These are phyloP conservation scores for Schizopygopsis malacanthus DNA, from an alignment of 2,797 vertebrate species.

Conservation along the genomic window DNA sequence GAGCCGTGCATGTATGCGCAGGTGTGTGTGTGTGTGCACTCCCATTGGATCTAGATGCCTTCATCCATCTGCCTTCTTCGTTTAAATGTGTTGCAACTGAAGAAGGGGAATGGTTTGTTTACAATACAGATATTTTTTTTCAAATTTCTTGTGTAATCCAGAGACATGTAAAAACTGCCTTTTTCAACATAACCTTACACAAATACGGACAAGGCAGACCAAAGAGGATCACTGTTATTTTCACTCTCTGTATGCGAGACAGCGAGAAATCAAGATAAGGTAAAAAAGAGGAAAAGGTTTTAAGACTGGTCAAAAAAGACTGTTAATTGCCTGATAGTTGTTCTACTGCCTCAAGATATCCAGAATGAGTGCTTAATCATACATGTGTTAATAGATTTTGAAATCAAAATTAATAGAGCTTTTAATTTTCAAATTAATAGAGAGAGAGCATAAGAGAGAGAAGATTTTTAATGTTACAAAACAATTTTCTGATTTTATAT, in stretches of 20 bases:
- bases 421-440: too few species aligned
- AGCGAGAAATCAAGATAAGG: not conserved
- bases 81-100: not conserved
- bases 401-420: too few species aligned
- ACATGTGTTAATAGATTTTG: not conserved
- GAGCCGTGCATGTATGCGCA: not conserved
- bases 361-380: not conserved
- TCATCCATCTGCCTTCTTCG: constrained; percentile 4
- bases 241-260: not conserved
- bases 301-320: constrained; percentile 13
- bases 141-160: not conserved
- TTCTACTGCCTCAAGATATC: constrained; percentile 8
- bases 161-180: not conserved
- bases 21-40: constrained; percentile 5
- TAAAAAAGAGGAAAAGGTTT: not conserved
- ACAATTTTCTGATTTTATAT: not conserved
- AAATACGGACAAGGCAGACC: not conserved
- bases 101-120: constrained; percentile 19
- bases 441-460: too few species aligned
- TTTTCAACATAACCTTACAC: not conserved
- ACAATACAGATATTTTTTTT: not conserved
- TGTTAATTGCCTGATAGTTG: constrained; percentile 2
- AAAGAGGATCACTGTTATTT: not conserved
- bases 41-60: constrained; percentile 3
- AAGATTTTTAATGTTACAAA: not conserved